phyloP scores from a whole-genome alignment of 2,797 vertebrate genomes.

The Rhodeus uyekii region DNA sequence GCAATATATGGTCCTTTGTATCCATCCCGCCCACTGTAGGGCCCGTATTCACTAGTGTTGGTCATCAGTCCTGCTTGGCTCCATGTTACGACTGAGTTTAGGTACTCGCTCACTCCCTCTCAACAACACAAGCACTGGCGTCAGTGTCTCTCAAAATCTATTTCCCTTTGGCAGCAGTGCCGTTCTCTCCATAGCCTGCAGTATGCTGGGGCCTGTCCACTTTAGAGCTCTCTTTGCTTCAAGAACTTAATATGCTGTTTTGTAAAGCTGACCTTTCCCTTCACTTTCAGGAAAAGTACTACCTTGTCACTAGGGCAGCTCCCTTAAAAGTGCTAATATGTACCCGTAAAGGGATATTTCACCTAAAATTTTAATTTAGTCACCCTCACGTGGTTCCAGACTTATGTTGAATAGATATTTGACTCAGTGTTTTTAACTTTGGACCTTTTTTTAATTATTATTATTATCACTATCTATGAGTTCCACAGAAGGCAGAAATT shows the following conservation, averaged over 20 bases:
- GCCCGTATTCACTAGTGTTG: constrained; percentile 73
- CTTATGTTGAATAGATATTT: background rate
- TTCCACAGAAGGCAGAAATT: background rate
- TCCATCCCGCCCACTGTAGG: constrained; percentile 36
- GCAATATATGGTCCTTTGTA: constrained; percentile 70
- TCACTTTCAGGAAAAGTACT: constrained; percentile 5
- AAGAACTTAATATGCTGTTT: constrained; percentile 29
- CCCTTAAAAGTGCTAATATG: background rate
- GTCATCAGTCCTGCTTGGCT: constrained; percentile 56
- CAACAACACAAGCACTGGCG: constrained; percentile 22
- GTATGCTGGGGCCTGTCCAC: constrained; percentile 14
- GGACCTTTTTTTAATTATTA: no score
- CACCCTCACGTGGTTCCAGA: background rate
- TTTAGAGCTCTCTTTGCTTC: constrained; percentile 11
- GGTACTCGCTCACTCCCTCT: constrained; percentile 34
- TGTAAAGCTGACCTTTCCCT: constrained; percentile 14
- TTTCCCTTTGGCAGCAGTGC: constrained; percentile 41
- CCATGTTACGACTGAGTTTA: constrained; percentile 74
- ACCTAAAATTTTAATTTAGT: background rate
- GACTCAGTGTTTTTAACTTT: background rate
- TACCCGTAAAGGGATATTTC: background rate
- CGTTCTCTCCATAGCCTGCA: constrained; percentile 22
- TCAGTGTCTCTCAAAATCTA: constrained; percentile 47
- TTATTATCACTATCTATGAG: no score
- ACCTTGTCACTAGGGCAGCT: background rate